phyloP scores from a whole-genome alignment of 2,888 invertebrate species.

The Tromatobia lineatoria region DNA sequence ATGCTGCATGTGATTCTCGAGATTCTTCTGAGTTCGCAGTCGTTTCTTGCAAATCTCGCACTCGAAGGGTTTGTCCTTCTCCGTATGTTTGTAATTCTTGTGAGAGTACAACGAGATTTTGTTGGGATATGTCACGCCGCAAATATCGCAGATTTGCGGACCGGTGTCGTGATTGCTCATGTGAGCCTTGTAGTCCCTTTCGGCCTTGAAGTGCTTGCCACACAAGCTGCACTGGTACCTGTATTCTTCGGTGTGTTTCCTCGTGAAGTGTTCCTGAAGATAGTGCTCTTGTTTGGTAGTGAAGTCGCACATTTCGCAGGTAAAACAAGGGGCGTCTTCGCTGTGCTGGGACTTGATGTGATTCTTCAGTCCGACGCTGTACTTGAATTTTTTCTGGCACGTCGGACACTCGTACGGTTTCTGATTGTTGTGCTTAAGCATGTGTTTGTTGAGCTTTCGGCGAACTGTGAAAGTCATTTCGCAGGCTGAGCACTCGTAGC shows the following conservation, averaged over 20 bases:
- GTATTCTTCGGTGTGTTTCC: constrained; percentile 69
- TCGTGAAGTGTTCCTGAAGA: constrained; percentile 65
- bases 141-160: constrained; percentile 70
- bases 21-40: constrained; percentile 60
- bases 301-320: constrained; percentile 69
- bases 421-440: constrained; percentile 64
- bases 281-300: constrained; percentile 61
- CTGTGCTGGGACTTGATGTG: constrained; percentile 67
- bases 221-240: constrained; percentile 70
- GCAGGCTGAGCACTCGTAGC: constrained; percentile 52
- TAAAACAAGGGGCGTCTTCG: constrained; percentile 67
- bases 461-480: constrained; percentile 41
- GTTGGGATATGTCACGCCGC: constrained; percentile 70
- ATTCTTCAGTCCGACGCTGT: constrained; percentile 67
- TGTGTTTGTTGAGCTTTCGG: constrained; percentile 61
- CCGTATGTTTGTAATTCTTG: constrained; percentile 70
- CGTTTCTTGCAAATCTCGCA: constrained; percentile 67
- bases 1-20: constrained; percentile 66
- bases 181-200: constrained; percentile 67
- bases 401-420: constrained; percentile 68
- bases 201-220: constrained; percentile 67
- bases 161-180: constrained; percentile 69
- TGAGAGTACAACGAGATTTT: constrained; percentile 70
- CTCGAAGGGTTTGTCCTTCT: constrained; percentile 67
- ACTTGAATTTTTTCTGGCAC: constrained; percentile 71